Conservation (phyloP, 2,888 invertebrate genomes). For the Chymomyza caudatula region DNA sequence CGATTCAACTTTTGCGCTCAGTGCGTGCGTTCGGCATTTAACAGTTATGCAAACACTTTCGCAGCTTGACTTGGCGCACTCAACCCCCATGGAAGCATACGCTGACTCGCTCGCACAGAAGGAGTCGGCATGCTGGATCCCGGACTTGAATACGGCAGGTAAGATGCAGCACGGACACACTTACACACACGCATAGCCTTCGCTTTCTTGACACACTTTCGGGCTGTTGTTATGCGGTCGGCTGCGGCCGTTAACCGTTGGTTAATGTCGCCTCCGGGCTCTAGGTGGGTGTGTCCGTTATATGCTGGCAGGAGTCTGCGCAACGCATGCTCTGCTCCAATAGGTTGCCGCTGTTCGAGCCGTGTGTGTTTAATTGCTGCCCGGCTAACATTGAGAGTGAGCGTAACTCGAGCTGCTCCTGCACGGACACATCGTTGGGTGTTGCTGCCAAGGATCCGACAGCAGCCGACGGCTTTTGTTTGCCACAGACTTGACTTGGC, state of each 20-base stretch:
- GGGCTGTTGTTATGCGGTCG: conserved; percentile 24
- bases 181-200: conserved; percentile 1
- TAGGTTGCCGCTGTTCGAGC: conserved; percentile 55
- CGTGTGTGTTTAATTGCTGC: conserved; percentile 50
- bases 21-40: conserved; percentile 19
- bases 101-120: conserved; percentile 35
- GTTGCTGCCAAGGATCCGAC: not conserved
- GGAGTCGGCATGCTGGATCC: conserved; percentile 31
- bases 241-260: conserved; percentile 50
- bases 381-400: conserved; percentile 31
- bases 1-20: conserved; percentile 34
- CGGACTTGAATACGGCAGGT: conserved; percentile 51
- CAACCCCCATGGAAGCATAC: conserved; percentile 48
- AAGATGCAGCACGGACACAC: conserved; percentile 33
- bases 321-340: conserved; percentile 60
- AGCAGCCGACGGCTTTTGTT: not conserved
- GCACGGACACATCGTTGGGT: not conserved
- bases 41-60: conserved; percentile 12
- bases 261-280: conserved; percentile 40
- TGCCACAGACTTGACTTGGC: not conserved
- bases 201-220: conserved; percentile 57
- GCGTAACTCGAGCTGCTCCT: too few species aligned
- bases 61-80: conserved; percentile 29
- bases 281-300: conserved; percentile 71
- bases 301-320: conserved; percentile 66